Conservation (phyloP, 2,797 vertebrate species). For the Scolopax rusticola region DNA sequence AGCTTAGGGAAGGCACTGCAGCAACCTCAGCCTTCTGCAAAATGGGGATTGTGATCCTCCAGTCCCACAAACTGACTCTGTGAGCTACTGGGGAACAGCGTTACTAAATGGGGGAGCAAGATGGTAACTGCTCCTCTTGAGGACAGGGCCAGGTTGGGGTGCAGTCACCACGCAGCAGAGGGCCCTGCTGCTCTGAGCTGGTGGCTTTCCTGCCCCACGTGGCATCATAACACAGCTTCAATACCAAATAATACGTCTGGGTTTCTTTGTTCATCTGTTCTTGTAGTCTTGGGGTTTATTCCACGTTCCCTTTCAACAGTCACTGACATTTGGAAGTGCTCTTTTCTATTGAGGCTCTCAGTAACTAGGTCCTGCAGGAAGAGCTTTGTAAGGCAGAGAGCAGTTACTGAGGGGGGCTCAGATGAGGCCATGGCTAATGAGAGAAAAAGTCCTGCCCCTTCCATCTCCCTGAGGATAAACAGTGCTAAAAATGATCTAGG, state of each 20-base stretch:
- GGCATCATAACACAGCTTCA: neutral
- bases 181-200: neutral
- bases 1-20: slow-evolving; percentile 2
- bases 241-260: neutral
- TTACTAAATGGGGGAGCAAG: neutral
- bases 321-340: neutral
- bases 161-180: neutral
- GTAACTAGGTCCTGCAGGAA: neutral
- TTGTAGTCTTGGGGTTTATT: neutral
- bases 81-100: neutral
- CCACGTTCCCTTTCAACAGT: neutral
- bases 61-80: rapidly evolving
- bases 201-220: rapidly evolving
- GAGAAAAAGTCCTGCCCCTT: neutral
- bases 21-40: neutral
- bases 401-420: neutral
- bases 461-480: neutral
- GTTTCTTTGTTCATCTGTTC: neutral
- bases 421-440: neutral
- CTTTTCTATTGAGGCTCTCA: neutral
- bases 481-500: neutral
- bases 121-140: neutral
- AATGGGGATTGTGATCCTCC: neutral
- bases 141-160: rapidly evolving
- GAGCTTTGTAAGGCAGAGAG: neutral